Percentiles rank a stretch among this genome's conserved stretches.
phyloP scores from a whole-genome alignment of 1,140 invertebrate genomes.

The Ooceraea biroi region DNA sequence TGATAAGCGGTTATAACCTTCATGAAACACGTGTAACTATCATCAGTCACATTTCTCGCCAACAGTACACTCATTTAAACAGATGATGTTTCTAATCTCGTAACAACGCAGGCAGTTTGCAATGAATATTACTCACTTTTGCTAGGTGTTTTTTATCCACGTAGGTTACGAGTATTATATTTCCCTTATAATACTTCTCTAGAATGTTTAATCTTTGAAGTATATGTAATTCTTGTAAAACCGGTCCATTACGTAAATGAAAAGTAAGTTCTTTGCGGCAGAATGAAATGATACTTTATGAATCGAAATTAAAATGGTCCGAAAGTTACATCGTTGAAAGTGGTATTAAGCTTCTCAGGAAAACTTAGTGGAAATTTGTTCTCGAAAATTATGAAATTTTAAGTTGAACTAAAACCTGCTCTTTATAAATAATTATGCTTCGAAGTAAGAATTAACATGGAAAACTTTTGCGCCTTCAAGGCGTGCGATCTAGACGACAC shows the following conservation, averaged over 20 bases:
- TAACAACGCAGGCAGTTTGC: constrained; percentile 13
- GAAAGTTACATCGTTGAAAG: background rate
- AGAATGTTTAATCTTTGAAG: background rate
- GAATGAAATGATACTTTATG: background rate
- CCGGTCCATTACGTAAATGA: constrained; percentile 44
- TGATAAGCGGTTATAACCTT: constrained; percentile 40
- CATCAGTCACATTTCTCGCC: constrained; percentile 6
- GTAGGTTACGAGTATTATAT: background rate
- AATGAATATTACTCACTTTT: background rate
- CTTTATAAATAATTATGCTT: background rate
- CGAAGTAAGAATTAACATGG: background rate
- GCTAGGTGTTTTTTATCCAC: background rate
- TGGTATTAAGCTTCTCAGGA: background rate
- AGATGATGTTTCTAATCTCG: constrained; percentile 8
- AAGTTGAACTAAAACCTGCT: background rate
- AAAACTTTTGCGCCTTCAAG: constrained; percentile 6
- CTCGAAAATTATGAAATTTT: constrained; percentile 10
- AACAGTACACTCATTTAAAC: background rate
- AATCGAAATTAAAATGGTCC: background rate
- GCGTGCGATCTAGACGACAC: background rate
- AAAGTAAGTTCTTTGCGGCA: constrained; percentile 3
- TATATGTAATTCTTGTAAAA: background rate
- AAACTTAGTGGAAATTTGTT: constrained; percentile 7
- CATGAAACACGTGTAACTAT: background rate
- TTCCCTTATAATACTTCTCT: constrained; percentile 5